These are phyloP conservation scores for Iselma pallidipennis DNA, from an alignment of 2,888 invertebrate genomes.

Conservation along the genomic window DNA sequence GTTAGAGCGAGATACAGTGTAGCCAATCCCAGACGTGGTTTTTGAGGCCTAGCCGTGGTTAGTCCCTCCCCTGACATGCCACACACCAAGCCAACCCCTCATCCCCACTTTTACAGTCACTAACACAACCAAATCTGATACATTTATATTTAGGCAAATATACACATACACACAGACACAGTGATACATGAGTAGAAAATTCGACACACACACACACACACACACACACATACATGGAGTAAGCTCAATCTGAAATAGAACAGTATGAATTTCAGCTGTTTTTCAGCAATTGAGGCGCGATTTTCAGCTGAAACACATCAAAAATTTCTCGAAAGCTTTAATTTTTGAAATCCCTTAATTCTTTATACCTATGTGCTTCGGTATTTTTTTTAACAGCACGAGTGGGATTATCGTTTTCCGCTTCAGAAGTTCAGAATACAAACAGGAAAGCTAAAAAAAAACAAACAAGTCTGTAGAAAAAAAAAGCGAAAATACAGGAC, in stretches of 20 bases:
- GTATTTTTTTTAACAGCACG: neutral
- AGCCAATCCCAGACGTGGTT: constrained; percentile 59
- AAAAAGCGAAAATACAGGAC: neutral
- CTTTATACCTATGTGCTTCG: neutral
- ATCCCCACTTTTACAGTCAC: constrained; percentile 30
- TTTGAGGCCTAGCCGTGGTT: constrained; percentile 58
- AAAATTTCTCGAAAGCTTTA: too few relatives aligned
- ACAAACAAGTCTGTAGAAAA: neutral
- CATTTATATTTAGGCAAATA: neutral
- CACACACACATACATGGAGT: neutral
- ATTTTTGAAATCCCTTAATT: too few relatives aligned
- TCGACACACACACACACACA: too few relatives aligned
- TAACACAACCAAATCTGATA: constrained; percentile 7
- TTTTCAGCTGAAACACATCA: too few relatives aligned
- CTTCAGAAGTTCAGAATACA: neutral
- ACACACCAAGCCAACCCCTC: constrained; percentile 52
- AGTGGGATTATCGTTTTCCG: neutral
- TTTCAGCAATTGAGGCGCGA: neutral
- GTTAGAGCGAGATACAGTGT: constrained; percentile 46
- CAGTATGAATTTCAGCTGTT: neutral
- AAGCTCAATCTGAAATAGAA: neutral
- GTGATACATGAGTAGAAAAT: too few relatives aligned
- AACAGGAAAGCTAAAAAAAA: neutral
- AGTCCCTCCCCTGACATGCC: constrained; percentile 57
- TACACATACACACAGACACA: neutral